Evolutionary conservation across 2,113 vertebrate genomes (phyloP).

Genomic region (Apaloderma vittatum): DNA sequence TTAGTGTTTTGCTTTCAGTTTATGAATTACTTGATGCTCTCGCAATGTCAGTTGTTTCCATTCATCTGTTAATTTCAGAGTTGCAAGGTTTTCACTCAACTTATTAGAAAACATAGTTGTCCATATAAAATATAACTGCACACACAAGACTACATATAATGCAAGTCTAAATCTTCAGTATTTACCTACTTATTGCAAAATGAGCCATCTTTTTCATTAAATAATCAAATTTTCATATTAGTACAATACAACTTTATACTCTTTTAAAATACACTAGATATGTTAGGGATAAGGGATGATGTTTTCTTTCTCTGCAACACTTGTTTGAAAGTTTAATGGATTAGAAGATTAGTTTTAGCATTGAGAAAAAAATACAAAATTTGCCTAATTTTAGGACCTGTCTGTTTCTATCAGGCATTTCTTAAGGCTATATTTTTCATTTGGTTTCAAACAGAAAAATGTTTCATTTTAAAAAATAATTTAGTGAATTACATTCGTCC

Average conservation of each 20-base stretch:
- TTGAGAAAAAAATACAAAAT: conserved; percentile 81
- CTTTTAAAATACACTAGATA: conserved; percentile 86
- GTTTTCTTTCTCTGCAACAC: conserved; percentile 81
- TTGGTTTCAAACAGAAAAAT: conserved; percentile 85
- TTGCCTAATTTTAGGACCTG: conserved; percentile 81
- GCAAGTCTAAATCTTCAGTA: conserved; percentile 83
- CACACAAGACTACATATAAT: conserved; percentile 81
- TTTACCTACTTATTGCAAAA: conserved; percentile 89
- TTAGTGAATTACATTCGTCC: conserved; percentile 87
- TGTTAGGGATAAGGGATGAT: conserved; percentile 80
- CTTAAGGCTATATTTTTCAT: conserved; percentile 87
- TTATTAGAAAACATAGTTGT: conserved; percentile 78
- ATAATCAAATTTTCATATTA: conserved; percentile 86
- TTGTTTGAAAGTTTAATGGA: conserved; percentile 82
- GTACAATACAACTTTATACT: conserved; percentile 86
- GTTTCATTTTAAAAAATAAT: conserved; percentile 87
- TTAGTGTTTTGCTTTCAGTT: conserved; percentile 63
- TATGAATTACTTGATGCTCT: conserved; percentile 35
- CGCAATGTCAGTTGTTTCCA: conserved; percentile 53
- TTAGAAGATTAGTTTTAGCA: conserved; percentile 84
- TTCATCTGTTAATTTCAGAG: conserved; percentile 70
- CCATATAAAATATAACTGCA: conserved; percentile 83
- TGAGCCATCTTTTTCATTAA: conserved; percentile 85
- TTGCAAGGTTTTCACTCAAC: conserved; percentile 70
- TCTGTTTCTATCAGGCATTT: conserved; percentile 81